Percentiles rank a stretch among this genome's conserved stretches.
Evolutionary conservation across 2,797 vertebrate genomes (phyloP).

Genomic region (Sternarchorhynchus goeldii): DNA sequence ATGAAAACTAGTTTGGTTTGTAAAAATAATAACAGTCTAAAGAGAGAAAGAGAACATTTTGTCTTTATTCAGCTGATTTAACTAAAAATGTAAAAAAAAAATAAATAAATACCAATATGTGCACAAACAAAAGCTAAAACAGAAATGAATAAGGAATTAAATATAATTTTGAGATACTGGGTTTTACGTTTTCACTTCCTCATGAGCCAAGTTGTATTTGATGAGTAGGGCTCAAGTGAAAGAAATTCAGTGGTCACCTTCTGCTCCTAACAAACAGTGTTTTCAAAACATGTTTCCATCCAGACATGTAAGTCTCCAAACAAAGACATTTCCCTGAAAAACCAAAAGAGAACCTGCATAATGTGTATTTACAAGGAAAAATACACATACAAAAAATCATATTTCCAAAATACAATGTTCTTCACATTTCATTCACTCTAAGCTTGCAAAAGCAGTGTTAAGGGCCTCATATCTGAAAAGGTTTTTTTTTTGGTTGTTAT

Average conservation of each 20-base stretch:
- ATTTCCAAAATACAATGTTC: constrained; percentile 27
- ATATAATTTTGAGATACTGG: too few relatives aligned
- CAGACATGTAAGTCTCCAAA: constrained; percentile 30
- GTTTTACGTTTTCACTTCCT: too few relatives aligned
- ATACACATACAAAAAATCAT: neutral
- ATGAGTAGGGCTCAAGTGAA: neutral
- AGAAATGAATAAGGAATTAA: too few relatives aligned
- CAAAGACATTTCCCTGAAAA: constrained; percentile 31
- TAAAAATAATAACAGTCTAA: constrained; percentile 27
- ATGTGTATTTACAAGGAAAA: constrained; percentile 19
- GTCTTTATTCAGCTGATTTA: too few relatives aligned
- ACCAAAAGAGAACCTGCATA: constrained; percentile 34
- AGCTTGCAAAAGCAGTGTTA: too few relatives aligned
- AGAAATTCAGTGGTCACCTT: constrained; percentile 2
- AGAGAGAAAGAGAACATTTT: neutral
- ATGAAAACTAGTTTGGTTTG: constrained; percentile 19
- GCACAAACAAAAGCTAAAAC: too few relatives aligned
- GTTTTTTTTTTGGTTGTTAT: too few relatives aligned
- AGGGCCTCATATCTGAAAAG: too few relatives aligned
- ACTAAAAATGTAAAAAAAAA: too few relatives aligned
- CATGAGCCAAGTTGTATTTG: too few relatives aligned
- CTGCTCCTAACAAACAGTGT: constrained; percentile 25
- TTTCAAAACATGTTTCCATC: constrained; percentile 40
- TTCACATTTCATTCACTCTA: neutral
- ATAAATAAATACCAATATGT: too few relatives aligned